Evolutionary conservation across 2,113 vertebrate genomes (phyloP), one percentile per base, ranked within the genome.

Genomic region (Theropithecus gelada): DNA sequence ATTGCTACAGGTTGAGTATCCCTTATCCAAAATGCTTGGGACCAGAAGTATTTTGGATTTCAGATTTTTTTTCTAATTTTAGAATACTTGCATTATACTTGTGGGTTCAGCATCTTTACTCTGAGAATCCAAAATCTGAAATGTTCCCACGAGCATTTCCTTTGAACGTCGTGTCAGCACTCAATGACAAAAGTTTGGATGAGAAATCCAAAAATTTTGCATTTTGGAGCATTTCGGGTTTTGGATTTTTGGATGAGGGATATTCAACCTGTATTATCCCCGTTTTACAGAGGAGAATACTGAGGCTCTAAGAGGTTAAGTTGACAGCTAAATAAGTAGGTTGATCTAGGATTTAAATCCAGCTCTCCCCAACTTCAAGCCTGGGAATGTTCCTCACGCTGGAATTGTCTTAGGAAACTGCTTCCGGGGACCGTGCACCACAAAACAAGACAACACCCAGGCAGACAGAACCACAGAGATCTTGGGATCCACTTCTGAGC

Each of bases 351-450:
- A 93, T n/a, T 85, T 70, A 81, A 88, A 66, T 3, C 4, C 27
- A 91, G 30, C 16, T 66, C 27, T 59, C 20, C 57, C 64, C 52
- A 18, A 14, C 10, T 20, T 20, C 70, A 25, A 14, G 27, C n/a
- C 52, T n/a, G 50, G 12, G 23, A 8, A 2, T 0, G 6, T 18
- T 27, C 14, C 52, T 78, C 16, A 59, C 25, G 1, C 3, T 20
- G 9, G 14, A 70, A 40, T 2, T 20, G 61, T 27, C 35, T 61
- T 45, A 16, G 25, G 38, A 61, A 40, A 52, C 61, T 30, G 20
- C 6, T 38, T 0, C 10, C 1, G 22, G 30, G 45, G 5, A 11
- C 8, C 45, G 8, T 43, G 25, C 2, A 1, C 35, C 4, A 4
- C 12, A 22, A 43, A 88, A 32, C 32, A 27, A 9, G 16, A 17